A percentile compares a stretch with the other conserved stretches of the same genome.
phyloP scores from a whole-genome alignment of 2,888 invertebrate genomes.

The Himalopsyche kuldschensis region DNA sequence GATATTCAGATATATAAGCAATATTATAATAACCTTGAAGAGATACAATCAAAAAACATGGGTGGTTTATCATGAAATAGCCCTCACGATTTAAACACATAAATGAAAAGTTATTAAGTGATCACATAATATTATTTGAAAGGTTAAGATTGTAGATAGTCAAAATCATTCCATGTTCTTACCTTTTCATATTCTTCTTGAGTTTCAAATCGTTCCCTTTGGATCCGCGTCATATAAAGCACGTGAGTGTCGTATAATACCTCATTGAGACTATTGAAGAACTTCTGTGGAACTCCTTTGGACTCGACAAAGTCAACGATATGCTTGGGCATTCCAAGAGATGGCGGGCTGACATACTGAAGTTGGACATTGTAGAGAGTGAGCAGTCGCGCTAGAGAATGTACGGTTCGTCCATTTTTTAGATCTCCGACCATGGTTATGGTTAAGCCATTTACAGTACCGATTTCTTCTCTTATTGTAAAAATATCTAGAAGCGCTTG shows the following conservation, averaged over 20 bases:
- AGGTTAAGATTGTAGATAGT: background rate
- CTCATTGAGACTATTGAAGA: conserved; percentile 74
- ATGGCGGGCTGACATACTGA: conserved; percentile 86
- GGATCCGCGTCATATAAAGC: conserved; percentile 97
- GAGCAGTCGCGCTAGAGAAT: conserved; percentile 90
- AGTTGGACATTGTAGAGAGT: conserved; percentile 93
- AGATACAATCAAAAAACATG: no score
- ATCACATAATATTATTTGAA: background rate
- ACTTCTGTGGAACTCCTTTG: conserved; percentile 78
- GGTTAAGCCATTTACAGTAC: conserved; percentile 95
- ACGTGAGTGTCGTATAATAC: conserved; percentile 94
- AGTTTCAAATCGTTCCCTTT: conserved; percentile 85
- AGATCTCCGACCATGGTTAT: conserved; percentile 98
- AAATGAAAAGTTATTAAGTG: no score
- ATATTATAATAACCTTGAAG: no score
- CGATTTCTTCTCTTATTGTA: conserved; percentile 97
- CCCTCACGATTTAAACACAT: no score
- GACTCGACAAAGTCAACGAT: conserved; percentile 77
- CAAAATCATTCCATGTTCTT: conserved; percentile 40
- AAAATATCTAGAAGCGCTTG: conserved; percentile 97
- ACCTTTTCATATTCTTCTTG: conserved; percentile 87
- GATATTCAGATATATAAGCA: no score
- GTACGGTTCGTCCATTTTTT: conserved; percentile 97
- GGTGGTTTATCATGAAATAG: no score
- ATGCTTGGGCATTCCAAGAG: conserved; percentile 88